Percentiles rank a stretch among this genome's conserved stretches.
phyloP scores from a whole-genome alignment of 2,797 vertebrate species.

The Rhinella marina region DNA sequence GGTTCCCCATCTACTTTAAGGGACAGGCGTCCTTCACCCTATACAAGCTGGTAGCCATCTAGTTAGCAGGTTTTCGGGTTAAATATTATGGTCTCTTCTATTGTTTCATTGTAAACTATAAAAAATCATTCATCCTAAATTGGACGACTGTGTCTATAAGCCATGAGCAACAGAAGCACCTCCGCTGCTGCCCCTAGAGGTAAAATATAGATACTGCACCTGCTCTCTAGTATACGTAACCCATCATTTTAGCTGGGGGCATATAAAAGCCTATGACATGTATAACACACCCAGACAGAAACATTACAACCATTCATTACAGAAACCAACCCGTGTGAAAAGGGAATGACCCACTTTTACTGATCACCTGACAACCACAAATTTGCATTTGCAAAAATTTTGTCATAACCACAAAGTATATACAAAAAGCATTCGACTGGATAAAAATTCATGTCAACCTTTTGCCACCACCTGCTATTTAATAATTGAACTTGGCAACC shows the following conservation, averaged over 20 bases:
- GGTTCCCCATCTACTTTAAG: neutral
- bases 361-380: too few species aligned
- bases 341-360: neutral
- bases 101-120: neutral
- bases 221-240: neutral
- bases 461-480: neutral
- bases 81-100: neutral
- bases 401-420: neutral
- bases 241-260: neutral
- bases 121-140: neutral
- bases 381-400: neutral
- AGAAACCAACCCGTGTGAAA: neutral
- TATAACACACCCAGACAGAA: conserved; percentile 22
- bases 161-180: neutral
- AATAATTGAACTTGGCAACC: neutral
- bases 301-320: conserved; percentile 26
- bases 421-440: neutral
- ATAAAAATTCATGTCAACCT: too few species aligned
- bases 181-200: neutral
- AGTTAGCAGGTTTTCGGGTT: too few species aligned
- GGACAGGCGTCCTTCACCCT: neutral
- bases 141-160: neutral
- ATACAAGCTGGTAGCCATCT: neutral
- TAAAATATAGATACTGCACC: neutral
- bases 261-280: neutral